Evolutionary conservation across 2,888 invertebrate species (phyloP).

Genomic region (Lasioglossum vierecki): DNA sequence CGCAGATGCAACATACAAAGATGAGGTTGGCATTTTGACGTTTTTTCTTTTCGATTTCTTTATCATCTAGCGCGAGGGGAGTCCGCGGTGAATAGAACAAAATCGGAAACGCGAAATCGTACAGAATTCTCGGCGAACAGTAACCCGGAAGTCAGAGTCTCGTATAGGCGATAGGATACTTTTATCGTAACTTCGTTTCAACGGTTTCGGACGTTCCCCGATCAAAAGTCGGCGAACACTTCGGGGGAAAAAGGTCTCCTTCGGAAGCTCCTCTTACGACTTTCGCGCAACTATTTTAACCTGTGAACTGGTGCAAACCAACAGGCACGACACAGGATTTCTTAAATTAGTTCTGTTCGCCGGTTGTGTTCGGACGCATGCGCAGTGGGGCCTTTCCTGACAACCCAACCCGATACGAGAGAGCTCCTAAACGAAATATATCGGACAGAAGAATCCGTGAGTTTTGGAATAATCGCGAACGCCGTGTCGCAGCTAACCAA

Average conservation of each 20-base stretch:
- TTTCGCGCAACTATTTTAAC: slow-evolving; percentile 83
- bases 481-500: not conserved
- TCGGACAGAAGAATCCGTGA: slow-evolving; percentile 12
- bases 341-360: slow-evolving; percentile 82
- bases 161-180: not conserved
- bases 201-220: not conserved
- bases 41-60: not conserved
- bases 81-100: not conserved
- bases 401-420: slow-evolving; percentile 41
- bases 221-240: slow-evolving; percentile 1
- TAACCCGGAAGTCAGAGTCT: not conserved
- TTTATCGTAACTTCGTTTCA: not conserved
- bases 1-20: slow-evolving; percentile 34
- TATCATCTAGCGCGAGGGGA: not conserved
- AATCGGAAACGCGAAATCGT: not conserved
- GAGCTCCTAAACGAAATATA: slow-evolving; percentile 22
- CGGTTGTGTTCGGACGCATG: slow-evolving; percentile 74
- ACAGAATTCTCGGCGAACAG: not conserved
- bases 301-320: slow-evolving; percentile 81
- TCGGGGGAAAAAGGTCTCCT: slow-evolving; percentile 36
- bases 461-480: not conserved
- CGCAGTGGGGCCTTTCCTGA: slow-evolving; percentile 70
- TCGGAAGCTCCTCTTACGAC: slow-evolving; percentile 68
- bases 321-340: slow-evolving; percentile 78
- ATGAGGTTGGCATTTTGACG: slow-evolving; percentile 43